Evolutionary conservation across 2,113 vertebrate species (phyloP).

Genomic region (Athene cunicularia): DNA sequence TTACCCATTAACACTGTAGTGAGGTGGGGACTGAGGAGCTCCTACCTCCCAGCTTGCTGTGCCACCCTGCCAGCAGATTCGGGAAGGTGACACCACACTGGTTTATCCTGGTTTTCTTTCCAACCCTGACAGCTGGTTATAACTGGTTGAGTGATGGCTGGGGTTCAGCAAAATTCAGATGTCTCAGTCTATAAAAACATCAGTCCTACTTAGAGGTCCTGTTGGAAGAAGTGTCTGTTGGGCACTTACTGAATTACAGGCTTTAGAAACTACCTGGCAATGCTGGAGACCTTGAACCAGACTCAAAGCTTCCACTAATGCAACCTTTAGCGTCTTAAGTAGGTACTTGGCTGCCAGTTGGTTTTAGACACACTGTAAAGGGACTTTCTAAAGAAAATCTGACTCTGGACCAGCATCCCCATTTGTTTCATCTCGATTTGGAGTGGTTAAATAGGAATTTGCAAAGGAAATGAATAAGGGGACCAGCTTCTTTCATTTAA

Average conservation of each 20-base stretch:
- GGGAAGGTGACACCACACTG: neutral
- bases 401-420: neutral
- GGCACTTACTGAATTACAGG: constrained; percentile 43
- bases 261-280: constrained; percentile 51
- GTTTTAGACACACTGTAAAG: neutral
- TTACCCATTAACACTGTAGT: neutral
- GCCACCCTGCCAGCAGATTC: neutral
- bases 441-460: constrained; percentile 36
- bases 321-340: constrained; percentile 8
- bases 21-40: neutral
- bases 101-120: constrained; percentile 43
- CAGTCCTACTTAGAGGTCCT: neutral
- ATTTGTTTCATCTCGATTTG: constrained; percentile 8
- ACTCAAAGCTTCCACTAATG: neutral
- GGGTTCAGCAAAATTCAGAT: constrained; percentile 33
- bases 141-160: constrained; percentile 17
- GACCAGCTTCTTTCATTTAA: constrained; percentile 16
- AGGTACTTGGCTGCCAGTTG: constrained; percentile 19
- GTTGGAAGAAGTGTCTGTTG: constrained; percentile 21
- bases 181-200: constrained; percentile 42
- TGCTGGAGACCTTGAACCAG: constrained; percentile 8
- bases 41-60: constrained; percentile 19
- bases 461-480: constrained; percentile 28
- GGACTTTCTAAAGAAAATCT: neutral
- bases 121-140: constrained; percentile 19